Conservation (phyloP, 2,113 vertebrate species). For the Grammatotria lemairii region DNA sequence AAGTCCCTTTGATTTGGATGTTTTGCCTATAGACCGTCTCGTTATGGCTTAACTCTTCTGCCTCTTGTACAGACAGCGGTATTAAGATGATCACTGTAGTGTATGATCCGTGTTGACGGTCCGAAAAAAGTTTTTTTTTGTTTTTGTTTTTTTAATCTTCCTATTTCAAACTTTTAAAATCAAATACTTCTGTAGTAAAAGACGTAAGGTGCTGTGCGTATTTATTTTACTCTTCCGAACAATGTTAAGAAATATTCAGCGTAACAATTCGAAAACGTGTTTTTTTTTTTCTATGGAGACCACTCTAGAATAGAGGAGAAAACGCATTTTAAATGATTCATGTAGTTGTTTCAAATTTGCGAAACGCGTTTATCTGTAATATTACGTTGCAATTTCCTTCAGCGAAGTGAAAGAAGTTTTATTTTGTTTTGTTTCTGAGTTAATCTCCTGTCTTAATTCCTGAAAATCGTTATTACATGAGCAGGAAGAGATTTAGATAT, state of each 20-base stretch:
- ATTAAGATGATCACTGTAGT: conserved; percentile 37
- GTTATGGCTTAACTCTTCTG: not conserved
- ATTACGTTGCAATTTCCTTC: not conserved
- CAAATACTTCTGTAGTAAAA: not conserved
- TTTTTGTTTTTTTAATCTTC: not conserved
- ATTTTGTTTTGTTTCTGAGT: not conserved
- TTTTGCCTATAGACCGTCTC: conserved; percentile 60
- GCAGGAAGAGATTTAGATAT: not conserved
- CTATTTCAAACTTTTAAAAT: conserved; percentile 14
- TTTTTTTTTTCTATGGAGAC: not conserved
- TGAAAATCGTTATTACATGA: not conserved
- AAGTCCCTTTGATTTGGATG: conserved; percentile 69
- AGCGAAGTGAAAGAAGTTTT: not conserved
- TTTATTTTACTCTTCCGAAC: not conserved
- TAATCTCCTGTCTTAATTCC: not conserved
- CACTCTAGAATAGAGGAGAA: not conserved
- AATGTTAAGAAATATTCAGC: not conserved
- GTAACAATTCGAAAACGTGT: not conserved
- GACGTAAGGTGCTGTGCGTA: not conserved
- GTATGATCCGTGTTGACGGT: not conserved
- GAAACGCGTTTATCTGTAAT: not conserved
- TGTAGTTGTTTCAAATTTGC: not conserved
- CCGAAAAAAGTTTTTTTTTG: not conserved
- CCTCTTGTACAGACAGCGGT: not conserved
- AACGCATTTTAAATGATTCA: not conserved